Conservation (phyloP, 2,113 vertebrate genomes). For the Myrmecobius fasciatus region DNA sequence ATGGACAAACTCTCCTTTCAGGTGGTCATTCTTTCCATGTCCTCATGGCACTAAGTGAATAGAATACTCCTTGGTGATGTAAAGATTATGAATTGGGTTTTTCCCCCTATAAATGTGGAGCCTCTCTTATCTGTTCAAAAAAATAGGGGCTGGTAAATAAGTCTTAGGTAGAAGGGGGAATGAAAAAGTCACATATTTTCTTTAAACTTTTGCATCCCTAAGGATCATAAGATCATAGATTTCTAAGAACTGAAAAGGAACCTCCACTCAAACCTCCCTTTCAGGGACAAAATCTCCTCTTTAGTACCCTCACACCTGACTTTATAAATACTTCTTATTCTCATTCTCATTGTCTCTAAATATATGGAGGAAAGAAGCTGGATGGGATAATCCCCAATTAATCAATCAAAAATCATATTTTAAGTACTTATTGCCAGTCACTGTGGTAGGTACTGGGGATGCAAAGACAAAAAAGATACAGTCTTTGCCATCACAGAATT, state of each 20-base stretch:
- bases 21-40: too few relatives aligned
- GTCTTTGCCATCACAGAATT: background rate
- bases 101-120: background rate
- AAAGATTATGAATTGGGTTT: background rate
- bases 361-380: background rate
- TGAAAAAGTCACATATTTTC: background rate
- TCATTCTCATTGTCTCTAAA: background rate
- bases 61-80: background rate
- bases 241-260: background rate
- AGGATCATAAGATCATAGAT: background rate
- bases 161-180: background rate
- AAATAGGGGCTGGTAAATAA: background rate
- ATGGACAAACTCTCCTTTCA: too few relatives aligned
- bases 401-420: background rate
- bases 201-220: background rate
- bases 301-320: background rate
- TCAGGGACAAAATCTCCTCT: background rate
- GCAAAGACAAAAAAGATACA: background rate
- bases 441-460: background rate
- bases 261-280: background rate
- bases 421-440: background rate
- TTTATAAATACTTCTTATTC: background rate
- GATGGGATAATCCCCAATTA: background rate
- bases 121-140: background rate
- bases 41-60: background rate